Base-by-base conservation (phyloP, 2,888 invertebrate species). In the Clistopyga incitator region DNA sequence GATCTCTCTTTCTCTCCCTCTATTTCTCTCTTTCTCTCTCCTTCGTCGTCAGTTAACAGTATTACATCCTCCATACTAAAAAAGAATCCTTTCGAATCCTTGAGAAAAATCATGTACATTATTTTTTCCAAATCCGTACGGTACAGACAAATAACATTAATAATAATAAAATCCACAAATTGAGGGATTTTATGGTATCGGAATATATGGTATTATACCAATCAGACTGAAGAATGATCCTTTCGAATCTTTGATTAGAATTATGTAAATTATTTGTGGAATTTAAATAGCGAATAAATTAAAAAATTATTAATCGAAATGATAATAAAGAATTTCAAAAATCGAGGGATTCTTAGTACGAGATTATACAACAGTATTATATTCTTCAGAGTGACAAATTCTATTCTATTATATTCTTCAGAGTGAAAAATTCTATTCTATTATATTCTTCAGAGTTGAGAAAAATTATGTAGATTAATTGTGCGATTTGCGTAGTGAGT, bases 1-100 rank as follows among this genome's bases (percentile, higher is more conserved):
- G 67, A 56, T 59, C 67, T 77, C 77, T 76, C 65, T 65, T 15
- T 45, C 68, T 23, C 68, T 68, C 29, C 29, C n/a, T 68, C 29
- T 38, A 18, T 42, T 42, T 42, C 65, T 42, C 45, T 23, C 23
- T 52, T 18, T 70, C 52, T 29, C 52, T 52, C 54, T 70, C 52
- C 18, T 15, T 50, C 67, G 47, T n/a, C 45, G 50, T 80, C 74
- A 29, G 34, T 45, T 54, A 71, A 67, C 67, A 77, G 70, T 75
- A 65, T 61, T 76, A 67, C 10, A 20, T 68, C 68, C 54, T 54
- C n/a, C 20, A 71, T 71, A 54, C 52, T 34, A 52, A 38, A 15
- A 64, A 75, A 34, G n/a, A 64, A 59, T 72, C 45, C 56, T 29
- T 29, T 59, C 45, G 29, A 72, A 72, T 72, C 72, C 59, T 72